Evolutionary conservation across 2,797 vertebrate genomes (phyloP).

Genomic region (Podargus strigoides): DNA sequence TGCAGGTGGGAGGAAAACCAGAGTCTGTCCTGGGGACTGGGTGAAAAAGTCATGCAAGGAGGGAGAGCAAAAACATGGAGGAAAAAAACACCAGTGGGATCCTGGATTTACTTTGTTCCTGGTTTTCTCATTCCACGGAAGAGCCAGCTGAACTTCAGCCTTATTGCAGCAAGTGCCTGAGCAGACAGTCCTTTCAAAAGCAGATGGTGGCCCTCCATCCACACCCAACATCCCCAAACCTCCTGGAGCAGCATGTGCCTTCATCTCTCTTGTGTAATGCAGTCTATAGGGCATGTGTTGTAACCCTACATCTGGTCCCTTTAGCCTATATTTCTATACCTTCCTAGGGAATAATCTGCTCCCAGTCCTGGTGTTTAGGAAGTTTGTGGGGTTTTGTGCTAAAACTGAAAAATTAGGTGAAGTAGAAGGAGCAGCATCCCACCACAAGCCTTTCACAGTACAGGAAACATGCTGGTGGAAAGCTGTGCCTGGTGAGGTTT

Average conservation of each 20-base stretch:
- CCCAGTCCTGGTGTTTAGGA: background rate
- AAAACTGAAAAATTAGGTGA: background rate
- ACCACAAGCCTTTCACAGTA: background rate
- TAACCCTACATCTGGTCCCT: background rate
- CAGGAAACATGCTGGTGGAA: background rate
- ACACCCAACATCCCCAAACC: background rate
- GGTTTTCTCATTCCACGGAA: background rate
- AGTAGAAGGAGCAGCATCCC: background rate
- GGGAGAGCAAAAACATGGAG: background rate
- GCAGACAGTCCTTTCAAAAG: background rate
- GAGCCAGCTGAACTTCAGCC: background rate
- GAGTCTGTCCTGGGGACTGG: background rate
- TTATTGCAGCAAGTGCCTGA: background rate
- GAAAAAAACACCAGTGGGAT: background rate
- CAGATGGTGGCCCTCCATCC: background rate
- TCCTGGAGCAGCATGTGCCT: background rate
- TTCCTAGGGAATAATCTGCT: background rate
- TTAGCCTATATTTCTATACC: fast-evolving
- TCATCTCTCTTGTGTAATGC: background rate
- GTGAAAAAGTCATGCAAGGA: background rate
- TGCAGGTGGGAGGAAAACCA: background rate
- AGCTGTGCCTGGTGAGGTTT: background rate
- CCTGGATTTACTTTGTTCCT: background rate
- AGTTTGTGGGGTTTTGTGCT: background rate
- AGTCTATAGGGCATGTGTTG: fast-evolving